Conservation (phyloP, 2,113 vertebrate species). For the Phyllopteryx taeniolatus region DNA sequence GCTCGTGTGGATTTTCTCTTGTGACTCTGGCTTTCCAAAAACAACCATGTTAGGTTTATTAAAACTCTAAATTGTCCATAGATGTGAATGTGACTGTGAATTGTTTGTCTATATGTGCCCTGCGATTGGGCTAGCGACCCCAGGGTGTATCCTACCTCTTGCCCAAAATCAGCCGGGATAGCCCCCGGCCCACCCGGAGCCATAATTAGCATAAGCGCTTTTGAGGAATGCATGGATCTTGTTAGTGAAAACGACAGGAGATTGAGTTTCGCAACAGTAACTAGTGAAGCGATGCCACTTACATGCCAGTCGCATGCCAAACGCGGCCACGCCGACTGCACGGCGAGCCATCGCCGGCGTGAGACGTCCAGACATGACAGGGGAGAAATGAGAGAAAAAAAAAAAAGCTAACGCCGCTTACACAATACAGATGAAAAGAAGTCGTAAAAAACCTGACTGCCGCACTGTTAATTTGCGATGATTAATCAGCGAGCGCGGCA, state of each 20-base stretch:
- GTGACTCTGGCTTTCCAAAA: no score
- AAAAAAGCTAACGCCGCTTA: not conserved
- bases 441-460: not conserved
- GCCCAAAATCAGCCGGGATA: not conserved
- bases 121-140: no score
- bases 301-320: conserved; percentile 56
- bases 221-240: conserved; percentile 10
- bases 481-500: conserved; percentile 4
- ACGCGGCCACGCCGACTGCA: conserved; percentile 55
- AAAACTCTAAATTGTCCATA: no score
- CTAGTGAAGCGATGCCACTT: conserved; percentile 69
- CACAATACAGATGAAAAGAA: not conserved
- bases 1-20: no score
- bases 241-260: conserved; percentile 36
- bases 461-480: conserved; percentile 13
- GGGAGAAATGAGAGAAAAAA: not conserved
- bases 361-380: conserved; percentile 46
- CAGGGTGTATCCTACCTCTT: no score
- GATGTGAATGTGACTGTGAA: no score
- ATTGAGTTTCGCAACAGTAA: conserved; percentile 53
- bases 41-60: no score
- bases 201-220: not conserved
- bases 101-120: no score
- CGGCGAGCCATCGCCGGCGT: conserved; percentile 42
- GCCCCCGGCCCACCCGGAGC: not conserved